phyloP scores from a whole-genome alignment of 1,140 invertebrate genomes.

The Nebria ingens region DNA sequence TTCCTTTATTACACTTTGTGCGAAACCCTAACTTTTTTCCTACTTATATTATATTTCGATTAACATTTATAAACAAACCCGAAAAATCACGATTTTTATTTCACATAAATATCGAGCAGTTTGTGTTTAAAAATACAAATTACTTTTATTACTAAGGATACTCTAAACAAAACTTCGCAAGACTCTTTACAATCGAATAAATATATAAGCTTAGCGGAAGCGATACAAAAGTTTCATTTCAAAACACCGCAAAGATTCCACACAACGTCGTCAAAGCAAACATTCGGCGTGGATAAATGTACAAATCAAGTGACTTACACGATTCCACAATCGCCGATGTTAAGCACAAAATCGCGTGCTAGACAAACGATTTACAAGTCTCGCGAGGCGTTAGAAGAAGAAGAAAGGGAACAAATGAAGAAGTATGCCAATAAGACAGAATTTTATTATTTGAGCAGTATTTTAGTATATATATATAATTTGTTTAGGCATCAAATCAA shows the following conservation, averaged over 20 bases:
- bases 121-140: too few species aligned
- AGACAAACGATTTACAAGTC: conserved; percentile 25
- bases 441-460: not conserved
- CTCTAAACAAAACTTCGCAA: conserved; percentile 17
- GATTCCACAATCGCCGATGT: conserved; percentile 33
- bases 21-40: too few species aligned
- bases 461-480: conserved; percentile 6
- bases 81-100: too few species aligned
- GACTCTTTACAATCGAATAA: conserved; percentile 20
- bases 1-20: too few species aligned
- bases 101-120: too few species aligned
- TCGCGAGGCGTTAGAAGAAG: conserved; percentile 29
- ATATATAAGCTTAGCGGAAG: conserved; percentile 37
- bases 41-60: too few species aligned
- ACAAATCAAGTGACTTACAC: conserved; percentile 27
- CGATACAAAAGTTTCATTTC: conserved; percentile 35
- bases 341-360: conserved; percentile 32
- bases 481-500: conserved; percentile 26
- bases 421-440: conserved; percentile 17
- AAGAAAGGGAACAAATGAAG: conserved; percentile 31
- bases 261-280: conserved; percentile 22
- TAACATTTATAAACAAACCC: too few species aligned
- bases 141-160: too few species aligned
- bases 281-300: too few species aligned
- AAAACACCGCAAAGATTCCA: conserved; percentile 36